Conservation (phyloP, 2,797 vertebrate species). For the Coracias cyanogaster region DNA sequence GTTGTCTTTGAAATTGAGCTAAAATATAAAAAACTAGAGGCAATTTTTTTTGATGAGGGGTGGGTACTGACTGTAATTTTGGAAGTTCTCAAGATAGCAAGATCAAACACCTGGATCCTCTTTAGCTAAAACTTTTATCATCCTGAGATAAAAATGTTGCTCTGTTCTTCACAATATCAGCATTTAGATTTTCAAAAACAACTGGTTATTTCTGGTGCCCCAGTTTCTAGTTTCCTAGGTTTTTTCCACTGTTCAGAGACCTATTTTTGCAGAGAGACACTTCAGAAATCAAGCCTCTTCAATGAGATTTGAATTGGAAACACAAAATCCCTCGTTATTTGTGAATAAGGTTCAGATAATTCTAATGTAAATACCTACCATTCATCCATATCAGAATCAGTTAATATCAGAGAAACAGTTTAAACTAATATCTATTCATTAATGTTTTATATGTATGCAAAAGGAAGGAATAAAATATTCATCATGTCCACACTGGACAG, state of each 20-base stretch:
- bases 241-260: neutral
- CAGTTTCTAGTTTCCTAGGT: neutral
- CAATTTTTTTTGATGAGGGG: rapidly evolving
- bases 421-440: neutral
- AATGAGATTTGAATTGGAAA: neutral
- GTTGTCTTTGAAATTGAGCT: slow-evolving; percentile 20
- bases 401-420: neutral
- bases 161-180: neutral
- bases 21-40: neutral
- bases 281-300: slow-evolving; percentile 54
- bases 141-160: neutral
- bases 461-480: neutral
- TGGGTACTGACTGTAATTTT: neutral
- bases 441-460: neutral
- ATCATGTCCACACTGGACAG: neutral
- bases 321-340: neutral
- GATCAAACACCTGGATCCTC: neutral
- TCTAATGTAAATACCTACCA: neutral
- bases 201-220: slow-evolving; percentile 29
- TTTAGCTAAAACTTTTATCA: neutral
- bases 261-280: slow-evolving; percentile 30
- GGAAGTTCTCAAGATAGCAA: neutral
- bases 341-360: neutral
- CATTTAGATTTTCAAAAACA: neutral
- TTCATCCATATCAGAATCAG: neutral